phyloP scores from a whole-genome alignment of 2,888 invertebrate species.

The Biston betularia region DNA sequence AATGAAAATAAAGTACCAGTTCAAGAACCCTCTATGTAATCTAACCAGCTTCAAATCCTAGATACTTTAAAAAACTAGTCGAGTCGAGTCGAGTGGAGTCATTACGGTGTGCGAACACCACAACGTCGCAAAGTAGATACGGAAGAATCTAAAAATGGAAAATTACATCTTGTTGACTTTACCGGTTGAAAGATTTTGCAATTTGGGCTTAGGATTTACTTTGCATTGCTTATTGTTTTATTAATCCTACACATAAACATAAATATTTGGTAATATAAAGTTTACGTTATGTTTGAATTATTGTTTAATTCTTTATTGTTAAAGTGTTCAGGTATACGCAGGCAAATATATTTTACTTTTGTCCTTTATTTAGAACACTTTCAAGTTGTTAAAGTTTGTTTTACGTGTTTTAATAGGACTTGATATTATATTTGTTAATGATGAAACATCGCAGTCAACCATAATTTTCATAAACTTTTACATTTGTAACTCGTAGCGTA shows the following conservation, averaged over 20 bases:
- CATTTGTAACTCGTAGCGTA: background rate
- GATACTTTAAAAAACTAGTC: no score
- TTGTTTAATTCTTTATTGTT: no score
- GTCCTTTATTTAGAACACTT: no score
- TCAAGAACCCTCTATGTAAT: no score
- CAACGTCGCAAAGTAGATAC: background rate
- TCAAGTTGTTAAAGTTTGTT: no score
- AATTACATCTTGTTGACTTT: slow-evolving; percentile 16
- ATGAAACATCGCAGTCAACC: background rate
- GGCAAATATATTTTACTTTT: no score
- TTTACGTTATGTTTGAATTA: background rate
- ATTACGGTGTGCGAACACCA: background rate
- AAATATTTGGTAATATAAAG: background rate
- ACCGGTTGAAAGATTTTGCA: slow-evolving; percentile 10
- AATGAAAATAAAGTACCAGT: no score
- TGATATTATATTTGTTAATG: no score
- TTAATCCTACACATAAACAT: background rate
- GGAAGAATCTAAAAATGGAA: slow-evolving; percentile 11
- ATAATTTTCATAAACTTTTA: slow-evolving; percentile 1
- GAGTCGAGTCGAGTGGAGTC: background rate
- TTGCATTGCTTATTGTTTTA: slow-evolving; percentile 9
- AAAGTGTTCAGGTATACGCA: no score
- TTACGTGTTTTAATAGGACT: no score
- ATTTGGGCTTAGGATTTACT: slow-evolving; percentile 5
- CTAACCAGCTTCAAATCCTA: no score